Percentiles rank a stretch among this genome's conserved stretches.
Conservation (phyloP, 2,113 vertebrate species). For the Dascyllus trimaculatus region DNA sequence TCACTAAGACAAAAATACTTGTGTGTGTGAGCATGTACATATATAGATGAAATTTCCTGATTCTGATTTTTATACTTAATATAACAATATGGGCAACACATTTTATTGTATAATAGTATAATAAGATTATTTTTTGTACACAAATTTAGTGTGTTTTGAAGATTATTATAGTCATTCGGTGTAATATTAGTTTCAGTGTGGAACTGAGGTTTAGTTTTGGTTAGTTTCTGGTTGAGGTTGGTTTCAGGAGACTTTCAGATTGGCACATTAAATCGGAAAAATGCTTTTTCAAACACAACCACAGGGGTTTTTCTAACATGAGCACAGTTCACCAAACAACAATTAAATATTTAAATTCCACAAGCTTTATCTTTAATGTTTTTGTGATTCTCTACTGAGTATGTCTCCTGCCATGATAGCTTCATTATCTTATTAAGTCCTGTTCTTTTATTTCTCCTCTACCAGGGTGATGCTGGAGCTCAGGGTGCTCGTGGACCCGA, state of each 20-base stretch:
- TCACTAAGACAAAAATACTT: too few species aligned
- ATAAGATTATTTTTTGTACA: too few species aligned
- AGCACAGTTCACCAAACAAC: too few species aligned
- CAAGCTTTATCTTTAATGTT: not conserved
- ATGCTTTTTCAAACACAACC: not conserved
- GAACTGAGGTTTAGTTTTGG: not conserved
- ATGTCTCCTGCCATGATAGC: not conserved
- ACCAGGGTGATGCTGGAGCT: constrained; percentile 93
- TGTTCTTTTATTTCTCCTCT: constrained; percentile 48
- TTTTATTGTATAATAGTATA: too few species aligned
- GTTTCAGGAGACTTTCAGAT: not conserved
- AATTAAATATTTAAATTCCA: not conserved
- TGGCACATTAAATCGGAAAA: not conserved
- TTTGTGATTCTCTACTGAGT: not conserved
- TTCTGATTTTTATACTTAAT: too few species aligned
- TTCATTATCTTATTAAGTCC: not conserved
- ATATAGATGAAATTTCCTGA: too few species aligned
- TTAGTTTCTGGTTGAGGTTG: not conserved
- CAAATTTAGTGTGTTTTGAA: not conserved
- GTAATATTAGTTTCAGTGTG: not conserved
- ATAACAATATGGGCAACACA: too few species aligned
- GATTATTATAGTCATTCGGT: not conserved
- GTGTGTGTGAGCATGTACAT: too few species aligned
- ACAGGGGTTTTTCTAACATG: too few species aligned
- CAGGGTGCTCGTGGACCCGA: constrained; percentile 93